Percentiles rank a stretch among this genome's conserved stretches.
phyloP scores from a whole-genome alignment of 2,113 vertebrate species.

The Megatriorchis doriae region DNA sequence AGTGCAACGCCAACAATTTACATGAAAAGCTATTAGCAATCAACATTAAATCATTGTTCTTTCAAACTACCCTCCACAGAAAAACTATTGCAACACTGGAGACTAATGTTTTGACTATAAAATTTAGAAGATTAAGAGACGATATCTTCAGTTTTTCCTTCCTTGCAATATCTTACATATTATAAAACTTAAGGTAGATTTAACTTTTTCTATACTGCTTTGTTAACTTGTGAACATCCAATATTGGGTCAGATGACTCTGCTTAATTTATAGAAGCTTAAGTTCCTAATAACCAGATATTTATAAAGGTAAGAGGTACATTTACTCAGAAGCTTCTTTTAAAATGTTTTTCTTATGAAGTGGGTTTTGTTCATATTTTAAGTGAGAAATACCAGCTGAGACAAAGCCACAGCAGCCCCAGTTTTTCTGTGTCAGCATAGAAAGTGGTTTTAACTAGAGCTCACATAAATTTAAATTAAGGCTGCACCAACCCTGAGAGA shows the following conservation, averaged over 20 bases:
- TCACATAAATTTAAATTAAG: not conserved
- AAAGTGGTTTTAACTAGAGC: not conserved
- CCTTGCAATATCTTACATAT: not conserved
- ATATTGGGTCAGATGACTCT: not conserved
- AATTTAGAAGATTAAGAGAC: not conserved
- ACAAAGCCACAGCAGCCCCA: not conserved
- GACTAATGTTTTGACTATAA: not conserved
- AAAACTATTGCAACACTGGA: not conserved
- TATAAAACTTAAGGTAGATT: not conserved
- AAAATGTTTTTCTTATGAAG: not conserved
- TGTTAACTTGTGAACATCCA: not conserved
- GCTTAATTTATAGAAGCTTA: not conserved
- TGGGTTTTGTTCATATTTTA: not conserved
- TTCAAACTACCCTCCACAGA: not conserved
- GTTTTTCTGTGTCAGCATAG: not conserved
- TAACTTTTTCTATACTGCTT: not conserved
- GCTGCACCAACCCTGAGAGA: not conserved
- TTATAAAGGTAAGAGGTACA: not conserved
- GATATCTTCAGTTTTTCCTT: not conserved
- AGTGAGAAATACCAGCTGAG: not conserved
- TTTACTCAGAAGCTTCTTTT: not conserved
- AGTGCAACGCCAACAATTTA: not conserved
- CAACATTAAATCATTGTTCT: not conserved
- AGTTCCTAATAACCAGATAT: not conserved
- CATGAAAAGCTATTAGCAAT: not conserved